Evolutionary conservation across 2,888 invertebrate species (phyloP), one percentile per base, ranked within the genome.

Genomic region (Cylindroiulus punctatus): DNA sequence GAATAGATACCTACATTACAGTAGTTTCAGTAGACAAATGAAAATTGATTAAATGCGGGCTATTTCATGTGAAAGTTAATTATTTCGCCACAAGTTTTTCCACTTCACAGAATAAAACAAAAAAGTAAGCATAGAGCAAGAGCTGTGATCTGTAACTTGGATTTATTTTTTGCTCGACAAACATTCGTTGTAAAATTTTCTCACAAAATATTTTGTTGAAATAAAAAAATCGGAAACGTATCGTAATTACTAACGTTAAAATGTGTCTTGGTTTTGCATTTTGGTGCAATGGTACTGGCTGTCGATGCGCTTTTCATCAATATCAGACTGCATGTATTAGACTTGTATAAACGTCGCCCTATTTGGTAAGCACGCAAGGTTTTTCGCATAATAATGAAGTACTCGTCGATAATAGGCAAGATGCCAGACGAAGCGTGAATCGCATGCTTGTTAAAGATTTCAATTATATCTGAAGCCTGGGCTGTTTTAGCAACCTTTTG

Each of bases 351-450:
- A 52, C 52, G 14, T 14, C 47, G 52, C 12, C 2, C 1, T n/a
- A n/a, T 52, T 52, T n/a, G 3, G 52, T 10, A n/a, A n/a, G 52
- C 52, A 52, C 52, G 52, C 52, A n/a, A 4, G n/a, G 52, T 52
- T 52, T 52, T 52, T 52, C 19, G 52, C 52, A 52, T 52, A 52
- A 52, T 52, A 52, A 52, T 52, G 52, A 52, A 52, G n/a, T 52
- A 52, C 52, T 47, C 47, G 17, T 52, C 52, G 52, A 52, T 52
- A 52, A 52, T 52, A 52, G 52, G 52, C 52, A 52, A 52, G n/a
- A 52, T 52, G 52, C 52, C 52, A 52, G n/a, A n/a, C 52, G 3
- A 52, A 52, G 52, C 52, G 52, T 52, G 52, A 52, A 52, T 52
- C n/a, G 52, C 52, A 52, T 52, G 52, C 52, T n/a, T 52, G 52